Percentiles rank a stretch among this genome's conserved stretches.
These are phyloP conservation scores for Trididemnum clinides DNA, from an alignment of 23 tunicate genomes.

Conservation along the genomic window DNA sequence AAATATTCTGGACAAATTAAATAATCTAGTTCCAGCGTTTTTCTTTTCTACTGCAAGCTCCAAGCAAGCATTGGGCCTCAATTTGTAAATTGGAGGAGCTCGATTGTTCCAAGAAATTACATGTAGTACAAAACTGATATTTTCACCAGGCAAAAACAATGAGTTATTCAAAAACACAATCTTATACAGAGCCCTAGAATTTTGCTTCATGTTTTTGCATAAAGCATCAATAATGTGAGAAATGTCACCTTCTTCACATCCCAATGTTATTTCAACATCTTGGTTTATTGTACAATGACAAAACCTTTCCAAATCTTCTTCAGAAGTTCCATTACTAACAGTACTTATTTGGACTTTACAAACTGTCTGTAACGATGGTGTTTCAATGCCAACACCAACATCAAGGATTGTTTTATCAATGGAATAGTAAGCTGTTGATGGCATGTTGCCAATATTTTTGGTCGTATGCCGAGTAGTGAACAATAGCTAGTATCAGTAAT, in stretches of 20 bases:
- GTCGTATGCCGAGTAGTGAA: too few relatives aligned
- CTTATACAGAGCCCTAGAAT: neutral
- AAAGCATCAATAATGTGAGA: constrained; percentile 8
- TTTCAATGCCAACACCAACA: neutral
- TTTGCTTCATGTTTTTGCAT: constrained; percentile 12
- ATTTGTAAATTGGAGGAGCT: neutral
- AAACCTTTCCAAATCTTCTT: neutral
- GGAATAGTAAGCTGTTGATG: neutral
- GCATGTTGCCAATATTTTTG: neutral
- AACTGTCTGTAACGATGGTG: neutral
- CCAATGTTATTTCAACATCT: constrained; percentile 29
- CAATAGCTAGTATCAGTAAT: too few relatives aligned
- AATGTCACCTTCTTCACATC: constrained; percentile 22
- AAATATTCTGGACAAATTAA: neutral
- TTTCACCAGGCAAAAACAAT: neutral
- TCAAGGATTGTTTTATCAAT: neutral
- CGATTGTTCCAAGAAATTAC: neutral
- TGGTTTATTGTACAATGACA: constrained; percentile 13
- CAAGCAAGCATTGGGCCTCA: constrained; percentile 2
- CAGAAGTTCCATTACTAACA: neutral
- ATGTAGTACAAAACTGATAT: neutral
- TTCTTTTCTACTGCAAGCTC: constrained; percentile 14
- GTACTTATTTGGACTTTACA: neutral
- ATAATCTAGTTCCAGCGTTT: constrained; percentile 25
- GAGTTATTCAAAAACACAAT: neutral